Percentiles rank a stretch among this genome's conserved stretches.
phyloP scores from a whole-genome alignment of 2,797 vertebrate genomes.

The Acanthis flammea region DNA sequence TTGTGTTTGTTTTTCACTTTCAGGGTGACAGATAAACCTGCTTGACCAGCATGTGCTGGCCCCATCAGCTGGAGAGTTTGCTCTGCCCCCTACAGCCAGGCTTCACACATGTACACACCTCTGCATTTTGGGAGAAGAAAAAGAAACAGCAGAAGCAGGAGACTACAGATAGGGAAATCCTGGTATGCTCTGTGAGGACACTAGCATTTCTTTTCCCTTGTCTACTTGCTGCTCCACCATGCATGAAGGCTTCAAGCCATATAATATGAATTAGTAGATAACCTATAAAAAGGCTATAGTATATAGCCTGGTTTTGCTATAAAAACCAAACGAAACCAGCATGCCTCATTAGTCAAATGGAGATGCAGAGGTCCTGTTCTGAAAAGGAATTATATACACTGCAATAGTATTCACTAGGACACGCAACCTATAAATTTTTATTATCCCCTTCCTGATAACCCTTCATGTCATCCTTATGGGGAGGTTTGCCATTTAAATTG shows the following conservation, averaged over 20 bases:
- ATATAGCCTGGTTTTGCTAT: background rate
- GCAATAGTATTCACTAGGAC: background rate
- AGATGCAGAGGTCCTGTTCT: background rate
- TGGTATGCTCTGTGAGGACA: background rate
- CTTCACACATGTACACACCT: background rate
- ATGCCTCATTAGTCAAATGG: background rate
- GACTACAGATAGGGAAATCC: background rate
- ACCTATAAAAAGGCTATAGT: background rate
- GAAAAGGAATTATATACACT: background rate
- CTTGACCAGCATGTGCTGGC: fast-evolving
- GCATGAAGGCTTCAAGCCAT: background rate
- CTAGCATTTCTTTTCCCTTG: background rate
- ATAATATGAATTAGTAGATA: background rate
- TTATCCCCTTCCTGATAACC: background rate
- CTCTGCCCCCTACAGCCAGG: background rate
- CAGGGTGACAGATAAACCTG: background rate
- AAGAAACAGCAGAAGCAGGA: background rate
- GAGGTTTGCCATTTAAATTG: background rate
- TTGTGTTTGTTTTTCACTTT: background rate
- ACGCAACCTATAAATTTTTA: background rate
- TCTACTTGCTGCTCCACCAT: background rate
- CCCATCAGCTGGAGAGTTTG: background rate
- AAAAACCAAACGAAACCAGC: background rate
- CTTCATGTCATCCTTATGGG: background rate
- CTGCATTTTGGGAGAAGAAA: background rate